Evolutionary conservation across 1,140 invertebrate species (phyloP).

Genomic region (Pararge aegeria): DNA sequence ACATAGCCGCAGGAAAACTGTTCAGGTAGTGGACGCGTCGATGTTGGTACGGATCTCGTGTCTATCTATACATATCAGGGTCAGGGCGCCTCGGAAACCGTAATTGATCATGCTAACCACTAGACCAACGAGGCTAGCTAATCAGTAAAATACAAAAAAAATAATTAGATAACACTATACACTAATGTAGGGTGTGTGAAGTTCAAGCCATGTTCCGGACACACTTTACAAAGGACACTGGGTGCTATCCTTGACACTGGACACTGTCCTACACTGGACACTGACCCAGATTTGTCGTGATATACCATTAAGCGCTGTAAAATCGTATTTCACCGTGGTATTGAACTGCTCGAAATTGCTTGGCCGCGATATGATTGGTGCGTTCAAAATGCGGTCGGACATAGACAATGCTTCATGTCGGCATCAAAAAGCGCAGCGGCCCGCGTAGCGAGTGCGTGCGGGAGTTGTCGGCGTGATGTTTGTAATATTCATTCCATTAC

Average conservation of each 20-base stretch:
- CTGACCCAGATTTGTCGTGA: background rate
- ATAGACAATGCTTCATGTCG: constrained; percentile 50
- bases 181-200: too few relatives aligned
- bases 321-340: constrained; percentile 33
- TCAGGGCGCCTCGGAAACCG: too few relatives aligned
- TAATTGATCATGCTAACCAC: too few relatives aligned
- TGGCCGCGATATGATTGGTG: constrained; percentile 30
- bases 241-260: too few relatives aligned
- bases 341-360: constrained; percentile 29
- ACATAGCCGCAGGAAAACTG: constrained; percentile 52
- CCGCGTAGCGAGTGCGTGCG: constrained; percentile 46
- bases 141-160: too few relatives aligned
- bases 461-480: constrained; percentile 58
- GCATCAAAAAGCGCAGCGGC: constrained; percentile 59
- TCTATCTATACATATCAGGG: constrained; percentile 26
- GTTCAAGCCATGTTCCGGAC: too few relatives aligned
- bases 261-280: too few relatives aligned
- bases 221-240: too few relatives aligned
- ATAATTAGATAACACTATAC: too few relatives aligned
- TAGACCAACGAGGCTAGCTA: too few relatives aligned
- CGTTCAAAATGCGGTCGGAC: constrained; percentile 36
- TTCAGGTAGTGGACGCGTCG: constrained; percentile 47
- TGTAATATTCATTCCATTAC: constrained; percentile 77
- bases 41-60: constrained; percentile 40
- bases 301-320: constrained; percentile 18